Conservation (phyloP, 2,888 invertebrate species). For the Cryptus armator region DNA sequence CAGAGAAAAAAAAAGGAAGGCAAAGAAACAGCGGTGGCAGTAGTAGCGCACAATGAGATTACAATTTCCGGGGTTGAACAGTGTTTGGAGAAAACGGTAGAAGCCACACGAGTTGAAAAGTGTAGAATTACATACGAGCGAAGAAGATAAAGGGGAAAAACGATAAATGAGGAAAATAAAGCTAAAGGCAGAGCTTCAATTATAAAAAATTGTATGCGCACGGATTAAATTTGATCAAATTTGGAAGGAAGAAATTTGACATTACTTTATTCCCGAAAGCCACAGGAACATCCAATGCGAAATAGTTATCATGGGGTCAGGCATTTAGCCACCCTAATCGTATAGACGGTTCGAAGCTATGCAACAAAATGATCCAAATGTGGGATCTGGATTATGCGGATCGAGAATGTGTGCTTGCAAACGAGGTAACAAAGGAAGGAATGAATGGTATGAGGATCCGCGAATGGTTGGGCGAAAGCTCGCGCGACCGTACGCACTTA, state of each 20-base stretch:
- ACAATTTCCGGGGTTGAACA: neutral
- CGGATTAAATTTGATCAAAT: neutral
- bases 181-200: neutral
- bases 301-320: too few species aligned
- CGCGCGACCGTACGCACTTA: slow-evolving; percentile 23
- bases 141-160: neutral
- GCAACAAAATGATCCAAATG: neutral
- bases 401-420: neutral
- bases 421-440: slow-evolving; percentile 29
- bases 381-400: neutral
- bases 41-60: slow-evolving; percentile 22
- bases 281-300: too few species aligned
- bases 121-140: neutral
- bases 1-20: slow-evolving; percentile 9
- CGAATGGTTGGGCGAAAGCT: neutral
- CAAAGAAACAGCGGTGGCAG: neutral
- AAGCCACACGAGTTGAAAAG: slow-evolving; percentile 11
- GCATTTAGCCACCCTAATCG: too few species aligned
- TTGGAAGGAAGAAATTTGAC: too few species aligned
- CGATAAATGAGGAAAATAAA: neutral
- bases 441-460: slow-evolving; percentile 18
- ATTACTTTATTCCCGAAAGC: too few species aligned
- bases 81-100: neutral
- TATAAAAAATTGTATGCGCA: neutral
- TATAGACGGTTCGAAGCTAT: neutral